phyloP scores from a whole-genome alignment of 2,113 vertebrate genomes.

The Archilochus colubris region DNA sequence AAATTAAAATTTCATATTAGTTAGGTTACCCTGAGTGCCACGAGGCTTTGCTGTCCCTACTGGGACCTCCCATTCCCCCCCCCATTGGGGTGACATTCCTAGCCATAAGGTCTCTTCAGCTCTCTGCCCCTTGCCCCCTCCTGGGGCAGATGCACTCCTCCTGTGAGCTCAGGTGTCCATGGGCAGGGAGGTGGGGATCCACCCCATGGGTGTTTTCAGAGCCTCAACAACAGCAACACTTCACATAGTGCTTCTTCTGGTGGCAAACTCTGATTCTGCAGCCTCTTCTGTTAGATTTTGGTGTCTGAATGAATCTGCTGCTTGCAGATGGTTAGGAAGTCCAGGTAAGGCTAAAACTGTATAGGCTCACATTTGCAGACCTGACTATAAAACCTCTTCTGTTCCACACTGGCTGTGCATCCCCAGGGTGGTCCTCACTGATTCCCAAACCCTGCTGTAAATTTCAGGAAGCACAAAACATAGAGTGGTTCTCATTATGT shows the following conservation, averaged over 20 bases:
- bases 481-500: not conserved
- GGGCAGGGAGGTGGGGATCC: not conserved
- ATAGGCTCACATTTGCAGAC: not conserved
- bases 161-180: not conserved
- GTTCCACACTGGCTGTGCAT: not conserved
- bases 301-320: not conserved
- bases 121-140: accelerated
- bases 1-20: not conserved
- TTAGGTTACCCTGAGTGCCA: not conserved
- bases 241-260: not conserved
- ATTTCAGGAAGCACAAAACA: not conserved
- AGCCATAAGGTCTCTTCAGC: not conserved
- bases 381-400: not conserved
- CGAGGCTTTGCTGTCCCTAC: not conserved
- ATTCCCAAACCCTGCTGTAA: not conserved
- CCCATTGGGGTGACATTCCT: too few species aligned
- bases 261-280: not conserved
- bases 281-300: not conserved
- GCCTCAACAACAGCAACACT: not conserved
- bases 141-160: not conserved
- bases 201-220: not conserved
- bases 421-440: accelerated
- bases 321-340: not conserved
- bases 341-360: not conserved
- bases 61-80: accelerated